Evolutionary conservation across 1,140 invertebrate genomes (phyloP), one percentile per base, ranked within the genome.

Genomic region (Streblospio benedicti): DNA sequence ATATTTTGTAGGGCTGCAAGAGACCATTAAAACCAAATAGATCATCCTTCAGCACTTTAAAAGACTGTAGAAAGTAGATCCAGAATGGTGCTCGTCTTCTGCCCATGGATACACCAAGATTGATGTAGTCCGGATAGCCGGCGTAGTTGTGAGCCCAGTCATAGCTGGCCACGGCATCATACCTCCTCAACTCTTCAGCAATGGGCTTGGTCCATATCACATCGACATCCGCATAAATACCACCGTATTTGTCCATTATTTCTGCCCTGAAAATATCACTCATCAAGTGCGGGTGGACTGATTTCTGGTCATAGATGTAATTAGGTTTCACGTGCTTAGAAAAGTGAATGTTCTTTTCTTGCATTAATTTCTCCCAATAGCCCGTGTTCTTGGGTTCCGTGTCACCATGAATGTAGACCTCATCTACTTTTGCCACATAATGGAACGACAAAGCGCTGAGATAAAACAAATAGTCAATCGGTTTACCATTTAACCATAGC

Each of bases 211-310:
- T 47, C 54, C 54, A 62, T 16, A 62, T 57, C 14, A 49, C 61
- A 38, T 63, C 61, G n/a, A 49, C 33, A 18, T 63, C 61, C 4
- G 41, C 54, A 43, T 63, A 63, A 18, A 63, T 54, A 18, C 61
- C 61, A 32, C 61, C 61, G 27, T 59, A 58, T 58, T 59, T 63
- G 18, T 23, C 41, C 49, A 57, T 38, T 14, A 62, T 25, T 16
- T 57, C 45, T n/a, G 52, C 60, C 12, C 60, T 27, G 23, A 62
- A 59, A 30, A 62, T 27, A 35, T 62, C 60, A 41, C 54, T 58
- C 60, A 62, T 62, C 25, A 53, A 38, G 16, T 25, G 30, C 9
- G 20, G 27, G 23, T 31, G 27, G 23, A 25, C 30, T 5, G 30
- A 28, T 4, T 3, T 25, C 28, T 28, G 30, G 9, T 31, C 30